These are phyloP conservation scores for Bombus difficillimus DNA, from an alignment of 1,140 invertebrate genomes.

Conservation along the genomic window DNA sequence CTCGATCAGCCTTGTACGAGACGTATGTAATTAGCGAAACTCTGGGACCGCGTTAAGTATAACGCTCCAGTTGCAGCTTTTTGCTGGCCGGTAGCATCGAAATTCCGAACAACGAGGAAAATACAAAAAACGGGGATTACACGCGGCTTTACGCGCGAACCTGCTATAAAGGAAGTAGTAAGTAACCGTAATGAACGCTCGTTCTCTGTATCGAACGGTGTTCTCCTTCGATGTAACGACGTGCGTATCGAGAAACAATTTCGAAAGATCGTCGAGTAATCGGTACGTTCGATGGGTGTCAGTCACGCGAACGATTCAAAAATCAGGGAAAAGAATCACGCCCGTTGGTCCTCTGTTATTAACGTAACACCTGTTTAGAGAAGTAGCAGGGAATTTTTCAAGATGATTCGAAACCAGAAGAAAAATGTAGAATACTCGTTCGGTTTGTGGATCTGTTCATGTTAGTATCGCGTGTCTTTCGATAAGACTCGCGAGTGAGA, in stretches of 20 bases:
- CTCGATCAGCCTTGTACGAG: background rate
- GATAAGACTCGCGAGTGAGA: too few species aligned
- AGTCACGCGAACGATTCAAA: slow-evolving; percentile 6
- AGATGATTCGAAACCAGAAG: background rate
- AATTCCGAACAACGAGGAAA: slow-evolving; percentile 7
- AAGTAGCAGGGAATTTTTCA: background rate
- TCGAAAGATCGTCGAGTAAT: background rate
- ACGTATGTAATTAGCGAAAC: slow-evolving; percentile 21
- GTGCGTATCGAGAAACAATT: slow-evolving; percentile 6
- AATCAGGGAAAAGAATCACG: background rate
- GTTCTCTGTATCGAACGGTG: background rate
- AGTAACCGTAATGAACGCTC: slow-evolving; percentile 28
- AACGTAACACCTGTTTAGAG: background rate
- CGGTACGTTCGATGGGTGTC: background rate
- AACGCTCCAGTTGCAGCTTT: background rate
- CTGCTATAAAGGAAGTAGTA: slow-evolving; percentile 4
- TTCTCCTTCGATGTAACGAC: slow-evolving; percentile 1
- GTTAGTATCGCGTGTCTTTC: background rate
- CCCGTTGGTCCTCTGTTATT: background rate
- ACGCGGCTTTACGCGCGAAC: slow-evolving; percentile 4
- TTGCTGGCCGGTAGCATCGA: background rate
- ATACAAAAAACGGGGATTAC: background rate
- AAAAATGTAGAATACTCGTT: background rate
- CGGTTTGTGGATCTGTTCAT: background rate
- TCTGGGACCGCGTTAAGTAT: background rate